Conservation (phyloP, 2,797 vertebrate species). For the Ambastaia sidthimunki region DNA sequence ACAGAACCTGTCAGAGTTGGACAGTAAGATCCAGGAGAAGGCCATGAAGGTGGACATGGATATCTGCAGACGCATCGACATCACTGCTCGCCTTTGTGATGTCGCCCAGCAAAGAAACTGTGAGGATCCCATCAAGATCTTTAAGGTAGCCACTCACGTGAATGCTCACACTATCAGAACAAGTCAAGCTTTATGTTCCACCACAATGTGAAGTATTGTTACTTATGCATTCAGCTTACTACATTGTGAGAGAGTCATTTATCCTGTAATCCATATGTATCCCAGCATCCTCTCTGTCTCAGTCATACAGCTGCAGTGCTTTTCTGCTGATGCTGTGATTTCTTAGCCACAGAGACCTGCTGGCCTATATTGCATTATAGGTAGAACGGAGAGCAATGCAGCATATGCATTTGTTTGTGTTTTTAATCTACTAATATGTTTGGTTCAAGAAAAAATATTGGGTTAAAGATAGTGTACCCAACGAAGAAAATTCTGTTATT, state of each 20-base stretch:
- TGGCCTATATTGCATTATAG: conserved; percentile 42
- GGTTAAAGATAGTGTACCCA: neutral
- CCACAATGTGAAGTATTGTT: too few species aligned
- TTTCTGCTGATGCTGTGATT: conserved; percentile 47
- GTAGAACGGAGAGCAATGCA: conserved; percentile 7
- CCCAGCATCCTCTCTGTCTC: neutral
- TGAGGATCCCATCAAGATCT: conserved; percentile 89
- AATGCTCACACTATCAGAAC: neutral
- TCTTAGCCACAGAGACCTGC: neutral
- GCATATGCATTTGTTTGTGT: conserved; percentile 10
- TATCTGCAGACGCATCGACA: conserved; percentile 96
- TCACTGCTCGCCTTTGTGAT: conserved; percentile 93
- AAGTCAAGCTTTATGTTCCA: too few species aligned
- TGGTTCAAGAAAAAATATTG: conserved; percentile 7
- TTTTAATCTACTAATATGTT: neutral
- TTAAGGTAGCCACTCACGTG: conserved; percentile 45
- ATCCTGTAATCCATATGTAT: neutral
- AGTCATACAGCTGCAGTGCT: conserved; percentile 38
- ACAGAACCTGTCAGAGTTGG: conserved; percentile 90
- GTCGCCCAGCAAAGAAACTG: conserved; percentile 94
- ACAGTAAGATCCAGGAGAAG: conserved; percentile 98
- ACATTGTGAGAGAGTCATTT: neutral
- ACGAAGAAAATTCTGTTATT: neutral
- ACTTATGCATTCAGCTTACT: neutral
- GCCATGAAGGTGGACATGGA: conserved; percentile 99